Evolutionary conservation across 2,113 vertebrate species (phyloP).

Genomic region (Sterna hirundo): DNA sequence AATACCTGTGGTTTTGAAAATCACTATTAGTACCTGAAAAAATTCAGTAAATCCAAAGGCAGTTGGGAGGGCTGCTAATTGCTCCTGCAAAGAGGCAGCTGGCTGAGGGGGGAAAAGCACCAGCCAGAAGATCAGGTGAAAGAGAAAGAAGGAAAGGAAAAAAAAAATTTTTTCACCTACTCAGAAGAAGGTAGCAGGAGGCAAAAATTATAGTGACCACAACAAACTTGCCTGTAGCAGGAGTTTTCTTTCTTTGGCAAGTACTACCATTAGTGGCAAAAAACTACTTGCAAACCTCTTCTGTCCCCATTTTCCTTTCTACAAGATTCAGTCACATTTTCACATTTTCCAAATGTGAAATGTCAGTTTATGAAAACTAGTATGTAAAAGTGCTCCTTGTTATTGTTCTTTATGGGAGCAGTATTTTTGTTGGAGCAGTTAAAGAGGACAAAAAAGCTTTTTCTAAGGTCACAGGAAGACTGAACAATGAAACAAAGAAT

Average conservation of each 20-base stretch:
- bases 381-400: neutral
- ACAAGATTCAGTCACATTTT: neutral
- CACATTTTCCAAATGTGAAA: neutral
- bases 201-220: neutral
- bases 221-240: neutral
- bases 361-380: neutral
- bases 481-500: neutral
- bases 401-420: neutral
- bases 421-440: neutral
- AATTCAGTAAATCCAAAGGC: neutral
- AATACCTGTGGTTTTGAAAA: slow-evolving; percentile 8
- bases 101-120: neutral
- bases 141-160: neutral
- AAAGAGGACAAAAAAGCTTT: neutral
- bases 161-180: neutral
- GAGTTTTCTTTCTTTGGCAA: neutral
- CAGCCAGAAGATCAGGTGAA: neutral
- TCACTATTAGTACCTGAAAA: neutral
- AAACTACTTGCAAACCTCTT: neutral
- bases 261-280: neutral
- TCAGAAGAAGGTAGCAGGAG: neutral
- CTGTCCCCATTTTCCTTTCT: neutral
- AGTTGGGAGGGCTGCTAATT: neutral
- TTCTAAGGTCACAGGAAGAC: neutral
- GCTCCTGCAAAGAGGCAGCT: neutral